phyloP scores from a whole-genome alignment of 2,113 vertebrate species.

The Deroptyus accipitrinus region DNA sequence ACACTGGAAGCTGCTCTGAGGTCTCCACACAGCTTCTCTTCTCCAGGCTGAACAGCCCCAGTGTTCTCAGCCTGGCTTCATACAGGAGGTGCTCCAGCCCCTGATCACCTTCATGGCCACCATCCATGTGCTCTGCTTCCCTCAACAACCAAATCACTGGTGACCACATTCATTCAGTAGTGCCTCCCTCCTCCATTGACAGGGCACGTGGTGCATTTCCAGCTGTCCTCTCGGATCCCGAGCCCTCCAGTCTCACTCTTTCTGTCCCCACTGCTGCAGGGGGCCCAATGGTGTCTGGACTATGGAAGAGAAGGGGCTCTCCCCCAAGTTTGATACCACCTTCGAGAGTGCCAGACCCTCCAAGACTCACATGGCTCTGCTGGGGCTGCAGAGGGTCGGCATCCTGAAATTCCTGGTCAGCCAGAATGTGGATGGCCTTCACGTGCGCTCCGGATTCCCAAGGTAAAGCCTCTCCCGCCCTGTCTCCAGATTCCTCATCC shows the following conservation, averaged over 20 bases:
- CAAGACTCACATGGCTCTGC: slow-evolving; percentile 90
- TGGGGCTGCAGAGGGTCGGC: slow-evolving; percentile 88
- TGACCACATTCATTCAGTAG: not conserved
- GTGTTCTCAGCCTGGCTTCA: not conserved
- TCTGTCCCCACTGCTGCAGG: slow-evolving; percentile 61
- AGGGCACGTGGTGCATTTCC: not conserved
- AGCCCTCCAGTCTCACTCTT: not conserved
- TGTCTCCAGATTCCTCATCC: fast-evolving
- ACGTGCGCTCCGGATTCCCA: slow-evolving; percentile 93
- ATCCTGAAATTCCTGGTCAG: slow-evolving; percentile 93
- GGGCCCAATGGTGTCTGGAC: slow-evolving; percentile 98
- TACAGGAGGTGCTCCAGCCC: not conserved
- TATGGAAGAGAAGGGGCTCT: slow-evolving; percentile 89
- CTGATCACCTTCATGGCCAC: not conserved
- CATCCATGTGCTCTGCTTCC: fast-evolving
- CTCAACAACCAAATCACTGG: not conserved
- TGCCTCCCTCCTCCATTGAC: fast-evolving
- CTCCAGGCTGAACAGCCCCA: not conserved
- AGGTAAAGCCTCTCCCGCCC: slow-evolving; percentile 70
- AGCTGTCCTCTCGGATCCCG: not conserved
- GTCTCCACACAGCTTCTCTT: not conserved
- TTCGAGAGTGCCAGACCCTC: slow-evolving; percentile 92
- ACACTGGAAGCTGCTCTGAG: not conserved
- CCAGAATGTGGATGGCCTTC: slow-evolving; percentile 96
- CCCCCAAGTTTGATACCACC: slow-evolving; percentile 91